Percentiles rank a stretch among this genome's conserved stretches.
These are phyloP conservation scores for Rhingia rostrata DNA, from an alignment of 2,888 invertebrate genomes.

Conservation along the genomic window DNA sequence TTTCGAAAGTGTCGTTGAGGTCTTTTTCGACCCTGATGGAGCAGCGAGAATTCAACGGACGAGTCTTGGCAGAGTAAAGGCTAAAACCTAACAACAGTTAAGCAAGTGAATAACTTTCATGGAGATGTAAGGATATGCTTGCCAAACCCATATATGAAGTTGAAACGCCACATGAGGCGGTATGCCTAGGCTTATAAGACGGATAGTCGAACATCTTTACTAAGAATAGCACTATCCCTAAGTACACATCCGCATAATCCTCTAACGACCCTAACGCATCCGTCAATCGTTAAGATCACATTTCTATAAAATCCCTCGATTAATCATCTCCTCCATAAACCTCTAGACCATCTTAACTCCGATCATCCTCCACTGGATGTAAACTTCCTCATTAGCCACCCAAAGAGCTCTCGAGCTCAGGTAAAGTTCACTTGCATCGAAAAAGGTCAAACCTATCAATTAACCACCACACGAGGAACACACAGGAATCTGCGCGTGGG, in stretches of 20 bases:
- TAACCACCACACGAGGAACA: slow-evolving; percentile 21
- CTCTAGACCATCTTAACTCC: not conserved
- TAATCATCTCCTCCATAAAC: not conserved
- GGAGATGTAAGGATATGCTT: too few species aligned
- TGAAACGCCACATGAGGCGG: too few species aligned
- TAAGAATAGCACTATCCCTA: too few species aligned
- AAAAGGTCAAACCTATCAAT: slow-evolving; percentile 65
- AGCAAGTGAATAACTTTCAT: too few species aligned
- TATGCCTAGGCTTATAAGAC: too few species aligned
- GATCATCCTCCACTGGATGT: slow-evolving; percentile 4
- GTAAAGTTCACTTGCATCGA: slow-evolving; percentile 51
- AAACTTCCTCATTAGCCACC: slow-evolving; percentile 52
- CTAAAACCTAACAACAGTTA: too few species aligned
- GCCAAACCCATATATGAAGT: too few species aligned
- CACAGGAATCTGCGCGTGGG: slow-evolving; percentile 46
- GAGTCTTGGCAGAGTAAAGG: too few species aligned
- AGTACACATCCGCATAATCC: not conserved
- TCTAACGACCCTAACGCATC: not conserved
- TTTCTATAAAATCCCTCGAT: not conserved
- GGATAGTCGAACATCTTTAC: too few species aligned
- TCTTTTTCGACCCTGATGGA: too few species aligned
- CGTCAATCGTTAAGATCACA: not conserved
- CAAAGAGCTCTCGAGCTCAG: slow-evolving; percentile 29
- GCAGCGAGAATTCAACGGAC: too few species aligned
- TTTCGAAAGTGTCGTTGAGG: too few species aligned